Evolutionary conservation across 2,797 vertebrate species (phyloP), one percentile per base, ranked within the genome.

Genomic region (Cuniculus paca): DNA sequence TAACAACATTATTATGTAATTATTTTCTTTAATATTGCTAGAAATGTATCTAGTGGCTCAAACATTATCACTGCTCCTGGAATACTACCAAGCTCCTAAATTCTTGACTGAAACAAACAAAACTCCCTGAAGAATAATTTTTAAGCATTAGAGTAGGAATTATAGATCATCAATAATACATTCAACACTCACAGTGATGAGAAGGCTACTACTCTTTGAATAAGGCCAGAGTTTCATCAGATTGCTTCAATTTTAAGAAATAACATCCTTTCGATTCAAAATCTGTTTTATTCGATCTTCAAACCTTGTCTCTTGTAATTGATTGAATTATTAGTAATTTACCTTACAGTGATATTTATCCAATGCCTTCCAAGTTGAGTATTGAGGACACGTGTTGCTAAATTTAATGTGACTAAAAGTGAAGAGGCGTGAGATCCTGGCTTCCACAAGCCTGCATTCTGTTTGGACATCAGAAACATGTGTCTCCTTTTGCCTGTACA

Each of bases 361-460:
- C 19, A 78, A 31, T 20, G 2, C 79, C 34, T 42, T 45, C 31
- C 52, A 9, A 0, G 0, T 12, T 22, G 60, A 96, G 19, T 4
- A 14, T 36, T 22, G 45, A 90, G 54, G 34, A 10, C 31, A 31
- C 63, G 78, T 85, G 45, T 70, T 88, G 50, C 58, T 81, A 88
- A 75, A 58, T 86, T 79, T 61, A 79, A 95, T 65, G 52, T 50
- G 45, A 94, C 68, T 36, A 61, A 68, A 83, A 68, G 52, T 58
- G 39, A 74, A 85, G 36, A 70, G 50, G 14, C 36, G 63, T 52
- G 42, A 87, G 26, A 34, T 61, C 3, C 36, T 36, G 77, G 31
- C 60, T 83, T 88, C 58, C 6, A 5, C 7, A 82, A 77, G 36
- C 28, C 42, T 86, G n/a, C 0, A 50, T 19, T 82, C 45, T 36